These are phyloP conservation scores for Pandion haliaetus DNA, from an alignment of 2,113 vertebrate genomes.

Conservation along the genomic window DNA sequence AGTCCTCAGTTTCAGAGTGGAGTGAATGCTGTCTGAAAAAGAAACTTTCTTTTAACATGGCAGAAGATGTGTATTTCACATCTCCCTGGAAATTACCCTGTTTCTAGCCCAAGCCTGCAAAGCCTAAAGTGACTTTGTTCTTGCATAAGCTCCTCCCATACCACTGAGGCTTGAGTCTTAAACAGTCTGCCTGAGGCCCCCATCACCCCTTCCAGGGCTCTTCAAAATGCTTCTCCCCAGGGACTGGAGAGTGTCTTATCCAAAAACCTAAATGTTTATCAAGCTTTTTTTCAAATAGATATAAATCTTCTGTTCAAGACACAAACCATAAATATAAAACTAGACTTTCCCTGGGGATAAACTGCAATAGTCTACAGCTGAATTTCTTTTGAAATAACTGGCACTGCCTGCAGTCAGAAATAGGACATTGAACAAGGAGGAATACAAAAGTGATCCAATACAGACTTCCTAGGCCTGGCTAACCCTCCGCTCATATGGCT, in stretches of 20 bases:
- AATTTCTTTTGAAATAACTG: slow-evolving; percentile 32
- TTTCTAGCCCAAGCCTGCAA: not conserved
- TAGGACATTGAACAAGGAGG: not conserved
- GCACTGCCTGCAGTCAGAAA: slow-evolving; percentile 23
- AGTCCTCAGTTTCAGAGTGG: not conserved
- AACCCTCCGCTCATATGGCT: not conserved
- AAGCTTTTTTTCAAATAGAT: not conserved
- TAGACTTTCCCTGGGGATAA: slow-evolving; percentile 3
- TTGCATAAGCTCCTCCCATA: not conserved
- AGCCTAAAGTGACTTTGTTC: not conserved
- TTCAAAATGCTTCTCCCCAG: not conserved
- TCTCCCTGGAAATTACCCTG: not conserved
- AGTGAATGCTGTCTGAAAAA: not conserved
- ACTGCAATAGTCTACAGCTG: not conserved
- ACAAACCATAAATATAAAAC: slow-evolving; percentile 20
- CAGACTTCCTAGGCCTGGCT: not conserved
- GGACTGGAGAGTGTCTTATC: slow-evolving; percentile 17
- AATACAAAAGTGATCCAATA: not conserved
- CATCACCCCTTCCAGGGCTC: not conserved
- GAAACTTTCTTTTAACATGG: not conserved
- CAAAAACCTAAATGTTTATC: slow-evolving; percentile 30
- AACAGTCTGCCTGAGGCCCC: not conserved
- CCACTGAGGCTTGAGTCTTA: not conserved
- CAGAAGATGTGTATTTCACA: not conserved
- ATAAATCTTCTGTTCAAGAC: slow-evolving; percentile 26